Percentiles rank a stretch among this genome's conserved stretches.
Conservation (phyloP, 1,140 invertebrate genomes). For the Drosophila busckii region DNA sequence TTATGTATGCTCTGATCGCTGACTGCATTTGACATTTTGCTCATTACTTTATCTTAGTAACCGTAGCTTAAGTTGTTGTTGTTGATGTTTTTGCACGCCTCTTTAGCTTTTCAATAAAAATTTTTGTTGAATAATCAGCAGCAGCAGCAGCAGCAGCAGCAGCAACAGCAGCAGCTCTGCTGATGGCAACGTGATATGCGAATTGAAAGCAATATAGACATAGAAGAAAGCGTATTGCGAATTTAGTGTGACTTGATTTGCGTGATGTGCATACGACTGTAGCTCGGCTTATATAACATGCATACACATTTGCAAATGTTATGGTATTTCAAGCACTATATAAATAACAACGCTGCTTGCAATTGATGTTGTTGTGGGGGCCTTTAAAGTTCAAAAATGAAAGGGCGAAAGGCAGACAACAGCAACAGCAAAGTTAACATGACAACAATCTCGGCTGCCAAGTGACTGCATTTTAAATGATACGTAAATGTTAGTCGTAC, state of each 20-base stretch:
- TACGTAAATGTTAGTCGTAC: too few relatives aligned
- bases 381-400: constrained; percentile 56
- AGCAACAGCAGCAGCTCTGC: constrained; percentile 11
- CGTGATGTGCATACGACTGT: constrained; percentile 63
- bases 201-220: constrained; percentile 51
- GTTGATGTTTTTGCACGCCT: constrained; percentile 52
- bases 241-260: constrained; percentile 66
- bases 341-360: constrained; percentile 60
- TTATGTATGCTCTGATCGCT: constrained; percentile 48
- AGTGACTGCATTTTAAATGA: constrained; percentile 1
- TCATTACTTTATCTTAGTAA: constrained; percentile 69
- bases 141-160: constrained; percentile 24
- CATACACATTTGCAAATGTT: constrained; percentile 64
- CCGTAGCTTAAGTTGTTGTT: constrained; percentile 26
- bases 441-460: neutral
- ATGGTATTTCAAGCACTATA: constrained; percentile 73
- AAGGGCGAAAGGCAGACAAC: constrained; percentile 50
- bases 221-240: constrained; percentile 71
- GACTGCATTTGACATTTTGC: constrained; percentile 70
- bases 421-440: constrained; percentile 23
- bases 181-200: constrained; percentile 29
- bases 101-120: constrained; percentile 72
- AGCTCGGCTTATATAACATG: constrained; percentile 59
- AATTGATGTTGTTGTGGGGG: constrained; percentile 30
- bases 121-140: constrained; percentile 70